These are phyloP conservation scores for Crypturellus tataupa DNA, from an alignment of 2,797 vertebrate genomes.

Conservation along the genomic window DNA sequence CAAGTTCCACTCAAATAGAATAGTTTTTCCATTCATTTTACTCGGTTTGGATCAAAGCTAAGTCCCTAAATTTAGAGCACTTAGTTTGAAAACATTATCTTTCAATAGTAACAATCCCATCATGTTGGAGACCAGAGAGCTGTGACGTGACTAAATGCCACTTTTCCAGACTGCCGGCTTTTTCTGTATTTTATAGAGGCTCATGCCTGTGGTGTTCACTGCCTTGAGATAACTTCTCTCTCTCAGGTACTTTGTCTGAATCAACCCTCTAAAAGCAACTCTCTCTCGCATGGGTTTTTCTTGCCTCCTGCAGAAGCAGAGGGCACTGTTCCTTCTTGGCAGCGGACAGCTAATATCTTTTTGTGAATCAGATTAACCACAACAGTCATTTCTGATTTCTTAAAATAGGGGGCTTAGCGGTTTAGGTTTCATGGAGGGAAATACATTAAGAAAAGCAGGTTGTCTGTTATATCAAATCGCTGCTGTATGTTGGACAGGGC, in stretches of 20 bases:
- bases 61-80: neutral
- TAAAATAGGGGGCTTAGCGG: neutral
- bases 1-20: neutral
- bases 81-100: neutral
- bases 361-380: neutral
- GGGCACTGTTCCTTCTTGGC: neutral
- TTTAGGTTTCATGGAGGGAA: neutral
- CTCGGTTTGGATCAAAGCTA: neutral
- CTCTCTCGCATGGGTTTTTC: neutral
- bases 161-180: neutral
- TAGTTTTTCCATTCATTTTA: neutral
- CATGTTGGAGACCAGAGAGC: neutral
- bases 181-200: neutral
- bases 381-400: neutral
- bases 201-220: neutral
- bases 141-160: slow-evolving; percentile 3
- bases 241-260: neutral
- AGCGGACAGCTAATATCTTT: neutral
- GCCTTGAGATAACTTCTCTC: neutral
- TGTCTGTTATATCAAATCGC: neutral
- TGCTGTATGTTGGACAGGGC: rapidly evolving
- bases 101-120: neutral
- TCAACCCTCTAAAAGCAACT: neutral
- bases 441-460: neutral
- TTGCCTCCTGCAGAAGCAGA: neutral